These are phyloP conservation scores for Amazonetta brasiliensis DNA, from an alignment of 2,797 vertebrate genomes.

Conservation along the genomic window DNA sequence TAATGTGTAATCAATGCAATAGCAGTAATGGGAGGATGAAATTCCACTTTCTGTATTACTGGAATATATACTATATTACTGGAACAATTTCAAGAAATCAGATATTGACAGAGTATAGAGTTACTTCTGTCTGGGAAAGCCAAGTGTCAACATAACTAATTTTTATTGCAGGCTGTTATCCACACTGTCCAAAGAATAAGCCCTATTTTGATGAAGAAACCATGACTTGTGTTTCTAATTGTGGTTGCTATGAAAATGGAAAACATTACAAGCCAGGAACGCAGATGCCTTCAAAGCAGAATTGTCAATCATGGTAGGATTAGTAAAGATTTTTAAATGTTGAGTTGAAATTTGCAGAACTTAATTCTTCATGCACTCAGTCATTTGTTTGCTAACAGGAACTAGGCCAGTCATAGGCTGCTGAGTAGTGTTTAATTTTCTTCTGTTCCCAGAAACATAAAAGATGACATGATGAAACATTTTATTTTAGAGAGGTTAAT, in stretches of 20 bases:
- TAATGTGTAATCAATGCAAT: neutral
- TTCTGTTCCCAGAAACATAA: neutral
- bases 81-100: neutral
- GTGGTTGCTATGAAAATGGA: constrained; percentile 85
- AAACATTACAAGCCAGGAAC: constrained; percentile 78
- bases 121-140: neutral
- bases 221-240: constrained; percentile 81
- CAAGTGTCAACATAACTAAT: neutral
- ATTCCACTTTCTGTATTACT: neutral
- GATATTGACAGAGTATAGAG: neutral
- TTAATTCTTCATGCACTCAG: neutral
- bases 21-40: neutral
- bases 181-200: constrained; percentile 83
- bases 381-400: neutral
- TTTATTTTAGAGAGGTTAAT: neutral
- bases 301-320: constrained; percentile 88
- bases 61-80: no score
- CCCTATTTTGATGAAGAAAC: constrained; percentile 91
- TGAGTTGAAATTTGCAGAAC: neutral
- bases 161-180: constrained; percentile 88
- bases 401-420: neutral
- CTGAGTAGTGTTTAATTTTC: neutral
- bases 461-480: neutral
- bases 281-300: constrained; percentile 76
- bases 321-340: neutral